These are phyloP conservation scores for Mechanitis messenoides DNA, from an alignment of 2,888 invertebrate genomes.

Conservation along the genomic window DNA sequence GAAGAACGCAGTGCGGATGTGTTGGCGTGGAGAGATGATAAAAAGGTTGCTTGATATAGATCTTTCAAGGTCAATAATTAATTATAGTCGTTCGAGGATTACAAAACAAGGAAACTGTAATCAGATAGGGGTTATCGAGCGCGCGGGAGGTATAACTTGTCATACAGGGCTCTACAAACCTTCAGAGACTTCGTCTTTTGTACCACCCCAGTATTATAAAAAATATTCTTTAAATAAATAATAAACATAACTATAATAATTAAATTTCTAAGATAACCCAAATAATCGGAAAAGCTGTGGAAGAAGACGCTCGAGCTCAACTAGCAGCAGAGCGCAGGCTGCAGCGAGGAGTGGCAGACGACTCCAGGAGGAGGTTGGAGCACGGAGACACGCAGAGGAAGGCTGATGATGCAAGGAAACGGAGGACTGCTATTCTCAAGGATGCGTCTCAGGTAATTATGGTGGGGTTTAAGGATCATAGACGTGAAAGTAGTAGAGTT, in stretches of 20 bases:
- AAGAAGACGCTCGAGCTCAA: constrained; percentile 47
- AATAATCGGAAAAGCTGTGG: constrained; percentile 47
- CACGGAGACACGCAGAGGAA: constrained; percentile 41
- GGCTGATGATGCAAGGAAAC: constrained; percentile 44
- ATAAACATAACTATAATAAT: too few species aligned
- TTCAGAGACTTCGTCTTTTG: too few species aligned
- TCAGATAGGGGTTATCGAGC: too few species aligned
- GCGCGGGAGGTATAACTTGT: too few species aligned
- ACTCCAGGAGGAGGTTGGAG: constrained; percentile 41
- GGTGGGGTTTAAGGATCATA: too few species aligned
- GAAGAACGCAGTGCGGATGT: constrained; percentile 47
- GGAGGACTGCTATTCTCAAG: constrained; percentile 42
- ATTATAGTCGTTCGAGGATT: too few species aligned
- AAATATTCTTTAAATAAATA: too few species aligned
- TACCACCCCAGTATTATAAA: too few species aligned
- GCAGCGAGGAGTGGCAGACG: constrained; percentile 41
- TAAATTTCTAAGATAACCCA: constrained; percentile 39
- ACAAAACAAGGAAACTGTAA: too few species aligned
- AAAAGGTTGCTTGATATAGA: constrained; percentile 40
- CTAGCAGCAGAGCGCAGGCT: constrained; percentile 53
- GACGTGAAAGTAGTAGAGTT: too few species aligned
- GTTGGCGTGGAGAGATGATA: constrained; percentile 48
- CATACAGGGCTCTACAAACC: too few species aligned
- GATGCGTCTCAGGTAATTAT: constrained; percentile 52
- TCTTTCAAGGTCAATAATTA: background rate